These are phyloP conservation scores for Cranoglanis bouderius DNA, from an alignment of 2,113 vertebrate species.

Conservation along the genomic window DNA sequence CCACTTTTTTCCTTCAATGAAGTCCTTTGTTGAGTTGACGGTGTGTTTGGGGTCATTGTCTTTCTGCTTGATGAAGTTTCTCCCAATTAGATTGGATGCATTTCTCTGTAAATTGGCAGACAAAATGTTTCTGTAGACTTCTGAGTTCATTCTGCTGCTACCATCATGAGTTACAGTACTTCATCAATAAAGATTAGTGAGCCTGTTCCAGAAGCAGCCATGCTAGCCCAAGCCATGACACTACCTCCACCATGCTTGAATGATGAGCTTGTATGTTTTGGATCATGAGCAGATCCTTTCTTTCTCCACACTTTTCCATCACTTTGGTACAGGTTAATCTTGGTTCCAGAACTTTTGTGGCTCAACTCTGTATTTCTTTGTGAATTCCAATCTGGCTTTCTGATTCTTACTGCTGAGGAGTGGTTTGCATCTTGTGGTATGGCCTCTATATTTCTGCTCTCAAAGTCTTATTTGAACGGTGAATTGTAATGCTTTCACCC, in stretches of 20 bases:
- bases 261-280: too few relatives aligned
- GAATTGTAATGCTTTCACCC: neutral
- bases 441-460: neutral
- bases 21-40: neutral
- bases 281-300: too few relatives aligned
- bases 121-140: neutral
- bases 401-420: neutral
- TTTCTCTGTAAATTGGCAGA: neutral
- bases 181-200: neutral
- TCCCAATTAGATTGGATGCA: neutral
- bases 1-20: neutral
- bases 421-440: neutral
- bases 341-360: neutral
- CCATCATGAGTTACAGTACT: neutral
- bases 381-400: neutral
- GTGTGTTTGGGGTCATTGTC: neutral
- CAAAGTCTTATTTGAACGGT: neutral
- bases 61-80: neutral
- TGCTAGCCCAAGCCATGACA: too few relatives aligned
- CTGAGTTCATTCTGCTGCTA: neutral
- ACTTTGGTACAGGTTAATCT: too few relatives aligned
- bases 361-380: neutral
- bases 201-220: too few relatives aligned
- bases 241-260: too few relatives aligned
- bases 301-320: too few relatives aligned